Base-by-base conservation (phyloP, 2,888 invertebrate species). In the Willowsia nigromaculata region DNA sequence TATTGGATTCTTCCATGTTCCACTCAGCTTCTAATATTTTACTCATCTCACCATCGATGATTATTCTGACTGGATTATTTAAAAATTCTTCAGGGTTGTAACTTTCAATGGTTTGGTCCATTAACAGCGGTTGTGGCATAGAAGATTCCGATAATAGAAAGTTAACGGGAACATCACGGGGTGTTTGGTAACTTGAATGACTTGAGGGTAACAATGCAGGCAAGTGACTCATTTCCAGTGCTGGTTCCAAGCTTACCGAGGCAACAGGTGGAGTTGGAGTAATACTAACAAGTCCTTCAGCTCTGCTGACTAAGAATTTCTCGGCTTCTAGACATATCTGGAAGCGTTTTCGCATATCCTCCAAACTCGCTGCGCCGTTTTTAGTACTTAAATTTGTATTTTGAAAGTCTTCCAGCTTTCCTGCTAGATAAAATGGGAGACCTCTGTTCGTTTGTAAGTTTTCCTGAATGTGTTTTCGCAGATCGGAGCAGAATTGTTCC, bases 361-460 rank as follows among this genome's bases (percentile, higher is more conserved):
- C 37, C 2, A 30, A 40, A n/a, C n/a, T n/a, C 18, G 15, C 33
- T 33, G 53, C 18, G 0, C 9, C 33, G 18, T 71, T 33, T n/a
- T 27, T 37, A 0, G 50, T 84, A 2, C 3, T 71, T 11, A 84
- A n/a, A 13, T 9, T n/a, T n/a, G n/a, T 13, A 22, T 2, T 43
- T 15, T 59, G 59, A 76, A 85, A 85, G 15, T 85, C 85, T 7
- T 9, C 22, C 2, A 85, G 27, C 18, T 53, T 33, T 40, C 47
- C n/a, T 3, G 7, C 18, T 9, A 76, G 47, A 27, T 85, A 85
- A 85, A 85, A 76, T 5, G 85, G 85, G 40, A 53, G 13, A 18
- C 3, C 13, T 7, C n/a, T 18, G 59, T 22, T 9, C n/a, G n/a
- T 30, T 1, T 7, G 7, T 68, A 85, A 22, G 33, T 85, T 85